phyloP scores from a whole-genome alignment of 2,113 vertebrate species.

The Gorsachius goisagi region DNA sequence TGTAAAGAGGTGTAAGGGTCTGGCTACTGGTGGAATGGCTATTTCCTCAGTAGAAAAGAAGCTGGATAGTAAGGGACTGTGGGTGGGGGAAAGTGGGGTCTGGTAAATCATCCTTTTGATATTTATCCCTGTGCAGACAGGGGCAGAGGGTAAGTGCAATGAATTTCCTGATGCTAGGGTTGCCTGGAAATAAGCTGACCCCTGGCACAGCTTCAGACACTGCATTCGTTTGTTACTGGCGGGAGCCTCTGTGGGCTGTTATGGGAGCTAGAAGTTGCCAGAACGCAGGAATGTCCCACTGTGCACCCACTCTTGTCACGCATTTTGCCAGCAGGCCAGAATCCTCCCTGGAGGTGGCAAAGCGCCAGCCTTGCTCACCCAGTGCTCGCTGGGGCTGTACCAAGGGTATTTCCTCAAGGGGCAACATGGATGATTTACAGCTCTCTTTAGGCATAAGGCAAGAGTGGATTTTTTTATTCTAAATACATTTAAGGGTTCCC shows the following conservation, averaged over 20 bases:
- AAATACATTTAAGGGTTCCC: not conserved
- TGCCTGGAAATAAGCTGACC: not conserved
- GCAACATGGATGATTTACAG: not conserved
- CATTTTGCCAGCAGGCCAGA: not conserved
- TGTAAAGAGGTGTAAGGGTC: not conserved
- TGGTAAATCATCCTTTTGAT: not conserved
- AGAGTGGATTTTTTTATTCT: not conserved
- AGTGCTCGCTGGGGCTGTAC: not conserved
- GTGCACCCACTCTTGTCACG: not conserved
- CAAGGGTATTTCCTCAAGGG: not conserved
- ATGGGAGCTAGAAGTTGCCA: not conserved
- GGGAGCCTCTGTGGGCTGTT: not conserved
- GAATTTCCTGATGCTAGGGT: not conserved
- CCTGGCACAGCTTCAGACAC: not conserved
- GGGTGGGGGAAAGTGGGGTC: not conserved
- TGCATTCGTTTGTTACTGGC: not conserved
- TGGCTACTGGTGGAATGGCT: not conserved
- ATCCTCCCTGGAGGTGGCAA: fast-evolving
- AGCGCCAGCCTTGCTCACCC: not conserved
- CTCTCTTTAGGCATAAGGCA: not conserved
- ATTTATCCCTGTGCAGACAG: not conserved
- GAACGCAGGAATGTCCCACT: not conserved
- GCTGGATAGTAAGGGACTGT: not conserved
- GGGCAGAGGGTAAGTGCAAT: not conserved
- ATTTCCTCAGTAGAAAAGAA: not conserved